These are phyloP conservation scores for Patella ulyssiponensis DNA, from an alignment of 2,888 invertebrate species.

Conservation along the genomic window DNA sequence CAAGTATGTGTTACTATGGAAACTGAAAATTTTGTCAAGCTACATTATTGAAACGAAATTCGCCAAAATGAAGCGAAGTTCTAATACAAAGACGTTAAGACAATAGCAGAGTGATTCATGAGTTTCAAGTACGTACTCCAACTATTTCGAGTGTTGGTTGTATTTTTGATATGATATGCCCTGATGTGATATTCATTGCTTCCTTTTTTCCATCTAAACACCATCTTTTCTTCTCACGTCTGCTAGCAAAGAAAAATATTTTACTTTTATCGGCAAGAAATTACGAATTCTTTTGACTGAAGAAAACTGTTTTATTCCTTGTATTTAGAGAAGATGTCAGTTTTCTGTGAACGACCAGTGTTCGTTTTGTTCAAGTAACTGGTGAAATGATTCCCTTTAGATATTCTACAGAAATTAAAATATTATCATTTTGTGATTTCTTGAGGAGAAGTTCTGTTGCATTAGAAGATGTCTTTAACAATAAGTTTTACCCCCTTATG, in stretches of 20 bases:
- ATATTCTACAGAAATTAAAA: too few relatives aligned
- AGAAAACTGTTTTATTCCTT: not conserved
- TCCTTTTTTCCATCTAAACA: not conserved
- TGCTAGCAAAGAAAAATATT: slow-evolving; percentile 3
- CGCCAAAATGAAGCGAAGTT: slow-evolving; percentile 1
- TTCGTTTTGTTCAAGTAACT: too few relatives aligned
- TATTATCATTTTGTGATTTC: too few relatives aligned
- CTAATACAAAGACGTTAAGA: slow-evolving; percentile 7
- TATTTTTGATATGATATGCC: slow-evolving; percentile 12
- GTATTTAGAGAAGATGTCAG: too few relatives aligned
- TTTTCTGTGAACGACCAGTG: too few relatives aligned
- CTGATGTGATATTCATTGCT: slow-evolving; percentile 3
- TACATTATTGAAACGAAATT: slow-evolving; percentile 26
- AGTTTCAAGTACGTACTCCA: slow-evolving; percentile 9
- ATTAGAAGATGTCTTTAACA: too few relatives aligned
- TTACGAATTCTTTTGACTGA: not conserved
- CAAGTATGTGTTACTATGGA: slow-evolving; percentile 25
- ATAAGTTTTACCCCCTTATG: too few relatives aligned
- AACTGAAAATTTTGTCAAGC: slow-evolving; percentile 26
- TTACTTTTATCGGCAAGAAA: slow-evolving; percentile 8
- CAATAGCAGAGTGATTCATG: slow-evolving; percentile 3
- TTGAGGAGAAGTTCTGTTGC: too few relatives aligned
- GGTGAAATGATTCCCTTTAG: too few relatives aligned
- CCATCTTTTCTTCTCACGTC: slow-evolving; percentile 7
- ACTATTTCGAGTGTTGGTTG: not conserved